A percentile compares a stretch with the other conserved stretches of the same genome.
Evolutionary conservation across 2,113 vertebrate genomes (phyloP).

Genomic region (Amphiprion percula): DNA sequence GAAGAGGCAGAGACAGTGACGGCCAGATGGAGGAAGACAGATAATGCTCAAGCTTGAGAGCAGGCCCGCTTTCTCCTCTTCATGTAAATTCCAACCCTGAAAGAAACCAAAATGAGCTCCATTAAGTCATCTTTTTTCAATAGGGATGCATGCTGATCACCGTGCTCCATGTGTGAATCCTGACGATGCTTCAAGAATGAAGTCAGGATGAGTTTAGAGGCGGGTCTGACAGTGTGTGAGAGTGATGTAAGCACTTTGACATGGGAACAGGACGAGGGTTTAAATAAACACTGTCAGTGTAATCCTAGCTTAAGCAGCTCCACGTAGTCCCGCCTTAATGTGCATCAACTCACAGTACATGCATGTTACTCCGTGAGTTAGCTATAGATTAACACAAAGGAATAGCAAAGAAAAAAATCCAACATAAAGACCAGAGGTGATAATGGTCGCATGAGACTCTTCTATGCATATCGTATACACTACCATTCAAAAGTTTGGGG

Average conservation of each 20-base stretch:
- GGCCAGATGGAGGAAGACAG: conserved; percentile 51
- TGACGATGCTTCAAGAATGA: conserved; percentile 27
- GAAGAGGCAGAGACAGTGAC: conserved; percentile 30
- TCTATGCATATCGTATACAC: no score
- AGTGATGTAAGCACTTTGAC: conserved; percentile 42
- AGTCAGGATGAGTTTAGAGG: conserved; percentile 13
- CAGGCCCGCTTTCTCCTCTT: conserved; percentile 79
- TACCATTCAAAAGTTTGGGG: no score
- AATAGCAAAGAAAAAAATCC: not conserved
- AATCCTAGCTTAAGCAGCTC: conserved; percentile 76
- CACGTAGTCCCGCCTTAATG: conserved; percentile 30
- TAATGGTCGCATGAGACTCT: no score
- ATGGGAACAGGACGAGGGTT: conserved; percentile 55
- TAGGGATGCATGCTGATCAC: not conserved
- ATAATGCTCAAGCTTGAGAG: conserved; percentile 71
- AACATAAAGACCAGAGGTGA: not conserved
- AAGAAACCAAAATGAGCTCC: conserved; percentile 19
- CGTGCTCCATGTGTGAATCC: conserved; percentile 3
- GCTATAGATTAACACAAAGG: not conserved
- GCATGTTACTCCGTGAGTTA: conserved; percentile 16
- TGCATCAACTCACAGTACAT: conserved; percentile 29
- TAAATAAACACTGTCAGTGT: conserved; percentile 73
- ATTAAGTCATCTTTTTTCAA: conserved; percentile 21
- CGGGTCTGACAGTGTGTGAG: conserved; percentile 35
- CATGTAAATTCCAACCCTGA: conserved; percentile 71